Conservation (phyloP, 2,797 vertebrate genomes). For the Falco peregrinus region DNA sequence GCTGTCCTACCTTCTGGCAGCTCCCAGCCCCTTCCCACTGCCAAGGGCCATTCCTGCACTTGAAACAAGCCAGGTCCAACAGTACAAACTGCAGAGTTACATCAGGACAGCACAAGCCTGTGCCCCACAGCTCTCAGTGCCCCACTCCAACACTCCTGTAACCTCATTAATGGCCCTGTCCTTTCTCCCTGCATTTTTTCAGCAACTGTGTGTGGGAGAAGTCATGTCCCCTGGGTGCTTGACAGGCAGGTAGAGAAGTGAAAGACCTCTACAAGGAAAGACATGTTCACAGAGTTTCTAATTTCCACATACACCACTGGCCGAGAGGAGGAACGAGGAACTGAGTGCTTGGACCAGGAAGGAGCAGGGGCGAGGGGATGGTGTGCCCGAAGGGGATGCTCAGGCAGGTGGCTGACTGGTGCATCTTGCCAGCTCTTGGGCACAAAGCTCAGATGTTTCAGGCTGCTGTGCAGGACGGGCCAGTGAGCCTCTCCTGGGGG, state of each 20-base stretch:
- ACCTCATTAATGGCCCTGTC: fast-evolving
- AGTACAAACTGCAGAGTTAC: background rate
- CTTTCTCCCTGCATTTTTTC: background rate
- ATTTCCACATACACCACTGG: background rate
- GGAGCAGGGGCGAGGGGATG: fast-evolving
- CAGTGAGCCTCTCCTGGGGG: fast-evolving
- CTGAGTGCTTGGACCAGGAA: background rate
- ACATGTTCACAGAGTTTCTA: background rate
- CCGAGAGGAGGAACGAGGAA: background rate
- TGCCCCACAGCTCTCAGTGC: fast-evolving
- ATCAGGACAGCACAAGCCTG: background rate
- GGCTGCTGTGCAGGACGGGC: background rate
- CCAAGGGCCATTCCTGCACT: background rate
- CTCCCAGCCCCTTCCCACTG: background rate
- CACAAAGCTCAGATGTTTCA: background rate
- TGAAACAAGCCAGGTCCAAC: background rate
- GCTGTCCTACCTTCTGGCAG: background rate
- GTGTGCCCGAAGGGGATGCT: background rate
- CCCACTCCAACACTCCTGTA: no score
- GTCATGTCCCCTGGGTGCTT: fast-evolving
- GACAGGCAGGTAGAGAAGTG: background rate
- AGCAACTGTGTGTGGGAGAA: fast-evolving
- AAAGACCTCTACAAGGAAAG: background rate
- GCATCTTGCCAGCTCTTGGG: fast-evolving
- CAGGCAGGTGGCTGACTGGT: background rate